Base-by-base conservation (phyloP, 2,113 vertebrate species). In the Chloropsis cyanopogon region DNA sequence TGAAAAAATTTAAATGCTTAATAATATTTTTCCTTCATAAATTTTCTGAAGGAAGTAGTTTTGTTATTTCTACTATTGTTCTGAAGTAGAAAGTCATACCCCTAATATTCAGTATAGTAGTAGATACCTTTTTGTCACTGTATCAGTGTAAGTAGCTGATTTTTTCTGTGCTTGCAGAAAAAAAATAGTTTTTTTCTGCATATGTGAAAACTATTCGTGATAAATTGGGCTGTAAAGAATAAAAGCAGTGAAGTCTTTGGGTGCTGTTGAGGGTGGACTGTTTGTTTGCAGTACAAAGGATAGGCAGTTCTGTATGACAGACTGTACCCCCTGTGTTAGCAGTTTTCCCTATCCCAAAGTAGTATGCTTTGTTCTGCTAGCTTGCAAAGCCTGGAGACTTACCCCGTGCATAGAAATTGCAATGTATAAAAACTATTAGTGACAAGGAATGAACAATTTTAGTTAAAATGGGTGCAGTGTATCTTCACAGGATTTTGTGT, bases 351-450 rank as follows among this genome's bases (percentile, higher is more conserved):
- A 57, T 14, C 3, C 44, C 21, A 19, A 13, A 41, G 66, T 24
- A 13, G 9, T 26, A 3, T 31, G 14, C n/a, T 53, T 52, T 65
- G 25, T 87, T 50, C 31, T 73, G 31, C 20, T 33, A 20, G 19
- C 37, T 39, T 25, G 33, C 54, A 22, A 35, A 44, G 6, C 44
- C 31, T 29, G 21, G 15, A 25, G 31, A 37, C 59, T 39, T 53
- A 10, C 15, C 12, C 0, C 0, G 2, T 65, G 16, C 22, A 3
- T 16, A 47, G 39, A 54, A 64, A 37, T 49, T 11, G 23, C 22
- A 19, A 2, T 12, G 7, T 31, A 6, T 7, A 33, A 47, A 68
- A 64, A 18, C 7, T 24, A 0, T 11, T n/a, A 31, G 22, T 52
- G 23, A 23, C n/a, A 28, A 78, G 52, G 42, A 73, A 59, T 46